Base-by-base conservation (phyloP, 2,888 invertebrate species). In the Furcula furcula region DNA sequence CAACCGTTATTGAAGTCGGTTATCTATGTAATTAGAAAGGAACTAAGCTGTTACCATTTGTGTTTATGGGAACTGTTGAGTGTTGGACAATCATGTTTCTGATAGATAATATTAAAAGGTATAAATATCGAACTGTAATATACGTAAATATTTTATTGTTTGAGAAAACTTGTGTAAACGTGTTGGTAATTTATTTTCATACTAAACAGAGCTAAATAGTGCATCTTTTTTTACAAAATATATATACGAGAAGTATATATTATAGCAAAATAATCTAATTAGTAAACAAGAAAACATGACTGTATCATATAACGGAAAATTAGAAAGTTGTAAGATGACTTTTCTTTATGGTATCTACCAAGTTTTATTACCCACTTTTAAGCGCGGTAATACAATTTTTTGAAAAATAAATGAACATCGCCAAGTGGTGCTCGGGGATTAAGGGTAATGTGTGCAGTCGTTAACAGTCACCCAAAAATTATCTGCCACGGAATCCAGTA, bases 21-120 rank as follows among this genome's bases (percentile, higher is more conserved):
- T 88, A 88, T 88, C 88, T 82, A 54, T 67, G 86, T 88, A 86
- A 88, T 88, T 88, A 84, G 87, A 85, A 85, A 81, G 59, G 73
- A 79, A 87, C 79, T 85, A 83, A 86, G 83, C 87, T 87, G 77
- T 79, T 71, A 80, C 79, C 77, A 85, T 85, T 87, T 78, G 76
- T 80, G 74, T 84, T 81, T 79, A 79, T 86, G 80, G 80, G 78
- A 80, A 78, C 69, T 26, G 60, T 72, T 77, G 72, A 87, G 82
- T 82, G 77, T 61, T 41, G 46, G 55, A 64, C 70, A 67, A 64
- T 68, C 54, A 56, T 64, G 58, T 74, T 55, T 47, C 50, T 57
- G 72, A 72, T 74, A 69, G 73, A 75, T 75, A 81, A 76, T 59
- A 65, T 15, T 28, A 27, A 61, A 41, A 46, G 48, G 43, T 38